Evolutionary conservation across 2,888 invertebrate genomes (phyloP).

Genomic region (Automeris io): DNA sequence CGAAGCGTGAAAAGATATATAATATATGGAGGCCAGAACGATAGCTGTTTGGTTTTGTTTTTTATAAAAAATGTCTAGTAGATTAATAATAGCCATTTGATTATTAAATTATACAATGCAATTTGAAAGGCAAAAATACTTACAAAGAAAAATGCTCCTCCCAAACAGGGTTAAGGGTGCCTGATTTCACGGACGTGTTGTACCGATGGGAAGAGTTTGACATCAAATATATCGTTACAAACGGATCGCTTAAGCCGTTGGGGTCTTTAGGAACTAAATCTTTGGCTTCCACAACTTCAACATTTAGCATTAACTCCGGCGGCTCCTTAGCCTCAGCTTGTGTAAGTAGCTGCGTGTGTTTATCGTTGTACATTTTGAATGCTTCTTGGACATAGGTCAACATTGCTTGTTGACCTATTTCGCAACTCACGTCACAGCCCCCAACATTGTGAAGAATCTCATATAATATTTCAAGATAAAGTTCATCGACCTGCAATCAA

Average conservation of each 20-base stretch:
- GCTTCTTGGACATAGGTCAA: constrained; percentile 88
- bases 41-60: too few species aligned
- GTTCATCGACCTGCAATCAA: constrained; percentile 85
- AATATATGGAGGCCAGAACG: too few species aligned
- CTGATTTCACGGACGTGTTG: constrained; percentile 93
- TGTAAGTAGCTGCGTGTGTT: constrained; percentile 83
- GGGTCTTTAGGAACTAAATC: constrained; percentile 90
- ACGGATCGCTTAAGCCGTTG: constrained; percentile 97
- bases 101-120: not conserved
- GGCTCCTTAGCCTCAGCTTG: constrained; percentile 87
- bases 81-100: not conserved
- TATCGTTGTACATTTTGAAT: constrained; percentile 83
- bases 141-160: constrained; percentile 98
- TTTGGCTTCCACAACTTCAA: constrained; percentile 91
- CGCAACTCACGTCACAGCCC: constrained; percentile 84
- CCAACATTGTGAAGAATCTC: constrained; percentile 91
- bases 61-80: too few species aligned
- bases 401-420: constrained; percentile 82
- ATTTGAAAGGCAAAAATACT: constrained; percentile 54
- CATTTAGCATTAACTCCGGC: constrained; percentile 88
- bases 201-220: constrained; percentile 87
- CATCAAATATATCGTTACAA: constrained; percentile 92
- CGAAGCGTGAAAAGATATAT: too few species aligned
- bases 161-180: constrained; percentile 95
- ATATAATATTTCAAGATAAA: constrained; percentile 89